Evolutionary conservation across 2,113 vertebrate species (phyloP), one percentile per base, ranked within the genome.

Genomic region (Thalassoma bifasciatum): DNA sequence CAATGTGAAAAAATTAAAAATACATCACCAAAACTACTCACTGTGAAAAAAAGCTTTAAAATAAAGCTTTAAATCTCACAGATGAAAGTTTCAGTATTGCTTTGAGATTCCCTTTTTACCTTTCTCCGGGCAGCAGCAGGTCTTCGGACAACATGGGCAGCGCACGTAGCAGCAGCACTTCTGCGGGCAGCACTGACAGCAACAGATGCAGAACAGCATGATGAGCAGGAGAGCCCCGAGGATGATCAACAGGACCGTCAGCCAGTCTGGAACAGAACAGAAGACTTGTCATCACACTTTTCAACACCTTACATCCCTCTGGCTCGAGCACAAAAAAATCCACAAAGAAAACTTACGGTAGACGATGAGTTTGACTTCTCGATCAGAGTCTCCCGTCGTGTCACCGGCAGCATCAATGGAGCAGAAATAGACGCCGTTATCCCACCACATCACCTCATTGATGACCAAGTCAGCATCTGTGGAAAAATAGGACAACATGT

Each of bases 401-500:
- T 99, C 98, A 53, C 98, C 98, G 3, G 94, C 72, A 30, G 97
- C 97, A 50, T 97, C 95, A 52, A 99, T 93, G 30, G 78, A 68
- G 77, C 98, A 99, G 77, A 93, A 96, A 68, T 99, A 99, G 10
- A 99, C 81, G 0, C 98, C 98, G 0, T 99, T 96, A 79, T 99
- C 98, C 98, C 97, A 99, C 98, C 98, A 99, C 97, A 98, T 99
- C 56, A 99, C 96, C 86, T 99, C 98, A 52, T 70, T 94, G 81
- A 99, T 97, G 77, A 96, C 94, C 69, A 99, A 93, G 77, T 99
- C 96, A 34, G 98, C 98, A 74, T 94, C 98, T 99, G 73, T 19
- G 21, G 13, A 24, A 46, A 26, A 62, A 26, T 19, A 19, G 10
- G 21, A 37, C n/a, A 1, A 46, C 7, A 19, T 5, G 14, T 16